These are phyloP conservation scores for Kryphioiulus occultus DNA, from an alignment of 2,888 invertebrate genomes.

Conservation along the genomic window DNA sequence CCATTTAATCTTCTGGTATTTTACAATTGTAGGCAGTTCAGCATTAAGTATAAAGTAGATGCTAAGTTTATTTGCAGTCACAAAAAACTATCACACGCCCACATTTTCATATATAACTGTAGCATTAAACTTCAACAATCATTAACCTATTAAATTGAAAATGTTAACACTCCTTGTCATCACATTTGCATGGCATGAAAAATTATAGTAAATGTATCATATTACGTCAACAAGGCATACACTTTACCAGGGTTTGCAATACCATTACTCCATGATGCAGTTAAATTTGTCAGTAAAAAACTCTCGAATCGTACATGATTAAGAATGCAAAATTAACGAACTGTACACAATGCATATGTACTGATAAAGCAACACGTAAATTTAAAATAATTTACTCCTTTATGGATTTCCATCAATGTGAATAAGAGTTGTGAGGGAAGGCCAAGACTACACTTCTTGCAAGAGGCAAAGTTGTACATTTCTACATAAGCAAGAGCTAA, in stretches of 20 bases:
- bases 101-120: background rate
- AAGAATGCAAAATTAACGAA: background rate
- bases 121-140: background rate
- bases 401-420: background rate
- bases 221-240: background rate
- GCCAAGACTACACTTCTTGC: no score
- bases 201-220: background rate
- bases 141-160: background rate
- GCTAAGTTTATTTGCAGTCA: background rate
- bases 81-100: background rate
- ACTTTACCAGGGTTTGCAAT: background rate
- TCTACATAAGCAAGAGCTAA: background rate
- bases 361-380: background rate
- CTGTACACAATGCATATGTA: background rate
- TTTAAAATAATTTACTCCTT: background rate
- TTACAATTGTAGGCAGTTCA: background rate
- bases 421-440: background rate
- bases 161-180: background rate
- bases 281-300: background rate
- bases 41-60: constrained; percentile 5
- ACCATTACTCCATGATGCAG: background rate
- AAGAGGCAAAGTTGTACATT: background rate
- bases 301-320: background rate
- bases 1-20: background rate
- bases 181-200: background rate